Evolutionary conservation across 1,140 invertebrate genomes (phyloP), one percentile per base, ranked within the genome.

Genomic region (Papilio aristodemus): DNA sequence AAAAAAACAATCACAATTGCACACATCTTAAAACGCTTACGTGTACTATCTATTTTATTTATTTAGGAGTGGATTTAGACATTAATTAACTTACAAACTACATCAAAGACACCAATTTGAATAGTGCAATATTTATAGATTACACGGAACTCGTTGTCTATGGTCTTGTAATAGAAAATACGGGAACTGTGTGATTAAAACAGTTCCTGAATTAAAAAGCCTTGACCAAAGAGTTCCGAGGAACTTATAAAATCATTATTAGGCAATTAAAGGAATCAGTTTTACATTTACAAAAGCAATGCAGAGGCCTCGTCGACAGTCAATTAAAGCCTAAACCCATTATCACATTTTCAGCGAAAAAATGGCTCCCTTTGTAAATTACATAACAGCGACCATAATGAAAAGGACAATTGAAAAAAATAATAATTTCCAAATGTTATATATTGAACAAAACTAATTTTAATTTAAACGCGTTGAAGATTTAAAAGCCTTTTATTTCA

Each of bases 281-380:
- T 64, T 58, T 43, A 39, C 14, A 57, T 63, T 62, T 25, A 63
- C n/a, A 50, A 68, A 71, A 70, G 27, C 27, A 68, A 68, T 43
- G 43, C 38, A 70, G 74, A 77, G 74, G 74, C 73, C 73, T 69
- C 68, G 43, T 69, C 69, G 71, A 67, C 60, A 81, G 84, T 89
- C 84, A 88, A 90, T 89, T 89, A 89, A 81, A 85, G 83, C 83
- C 86, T 90, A 86, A 90, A 87, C 81, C 83, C 85, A 80, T 79
- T 83, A 89, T 87, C 80, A 85, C 81, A 83, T 87, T 83, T 76
- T 74, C 69, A 78, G 71, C 76, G 79, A 87, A 76, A 46, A 76
- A 85, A 83, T 85, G 78, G 73, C 80, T 82, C 77, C 81, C 69
- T 73, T 68, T 68, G 71, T 69, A 66, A 76, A 71, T 74, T 74